Conservation (phyloP, 2,888 invertebrate genomes). For the Cantharis flavilabris region DNA sequence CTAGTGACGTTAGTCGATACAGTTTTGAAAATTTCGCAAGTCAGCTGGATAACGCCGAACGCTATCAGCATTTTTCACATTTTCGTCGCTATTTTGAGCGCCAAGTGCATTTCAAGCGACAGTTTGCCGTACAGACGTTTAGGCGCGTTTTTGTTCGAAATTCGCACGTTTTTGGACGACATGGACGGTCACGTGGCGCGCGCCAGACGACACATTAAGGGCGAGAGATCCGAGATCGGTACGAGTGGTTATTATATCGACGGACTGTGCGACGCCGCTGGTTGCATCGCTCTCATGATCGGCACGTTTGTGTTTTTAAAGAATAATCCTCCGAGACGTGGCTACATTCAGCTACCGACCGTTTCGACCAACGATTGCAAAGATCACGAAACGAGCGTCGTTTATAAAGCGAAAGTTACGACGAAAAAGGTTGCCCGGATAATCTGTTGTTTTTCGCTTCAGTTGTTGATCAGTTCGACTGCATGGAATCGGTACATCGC, state of each 20-base stretch:
- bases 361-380: slow-evolving; percentile 55
- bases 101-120: slow-evolving; percentile 74
- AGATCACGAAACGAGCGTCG: slow-evolving; percentile 60
- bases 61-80: slow-evolving; percentile 83
- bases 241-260: slow-evolving; percentile 82
- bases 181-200: slow-evolving; percentile 87
- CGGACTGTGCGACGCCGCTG: slow-evolving; percentile 79
- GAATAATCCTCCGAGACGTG: slow-evolving; percentile 73
- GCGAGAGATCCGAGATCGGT: slow-evolving; percentile 81
- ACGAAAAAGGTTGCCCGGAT: slow-evolving; percentile 69
- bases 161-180: slow-evolving; percentile 83
- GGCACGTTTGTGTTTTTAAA: slow-evolving; percentile 72
- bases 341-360: slow-evolving; percentile 71
- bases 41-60: slow-evolving; percentile 74
- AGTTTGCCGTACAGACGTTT: slow-evolving; percentile 71
- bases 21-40: slow-evolving; percentile 56
- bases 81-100: slow-evolving; percentile 73
- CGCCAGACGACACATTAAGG: slow-evolving; percentile 72
- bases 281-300: slow-evolving; percentile 71
- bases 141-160: slow-evolving; percentile 77
- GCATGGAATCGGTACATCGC: slow-evolving; percentile 87
- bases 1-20: slow-evolving; percentile 74
- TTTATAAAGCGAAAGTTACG: slow-evolving; percentile 70
- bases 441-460: slow-evolving; percentile 69
- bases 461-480: slow-evolving; percentile 73